Evolutionary conservation across 1,140 invertebrate species (phyloP).

Genomic region (Oryzaephilus surinamensis): DNA sequence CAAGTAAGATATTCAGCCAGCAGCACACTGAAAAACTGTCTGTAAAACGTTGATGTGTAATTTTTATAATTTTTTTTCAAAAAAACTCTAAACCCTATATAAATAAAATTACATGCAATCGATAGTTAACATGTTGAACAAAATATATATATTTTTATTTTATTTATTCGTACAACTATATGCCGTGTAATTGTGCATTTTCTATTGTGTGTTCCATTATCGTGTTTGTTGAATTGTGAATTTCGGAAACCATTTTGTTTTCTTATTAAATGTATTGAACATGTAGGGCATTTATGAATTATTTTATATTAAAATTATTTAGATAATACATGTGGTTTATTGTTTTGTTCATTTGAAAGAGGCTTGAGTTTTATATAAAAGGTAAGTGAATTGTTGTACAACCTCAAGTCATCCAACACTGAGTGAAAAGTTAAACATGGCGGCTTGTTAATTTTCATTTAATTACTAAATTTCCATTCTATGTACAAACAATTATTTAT

Average conservation of each 20-base stretch:
- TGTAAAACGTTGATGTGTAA: slow-evolving; percentile 9
- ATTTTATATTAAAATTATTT: neutral
- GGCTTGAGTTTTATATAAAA: neutral
- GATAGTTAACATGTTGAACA: slow-evolving; percentile 2
- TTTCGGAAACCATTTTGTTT: slow-evolving; percentile 35
- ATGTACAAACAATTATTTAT: neutral
- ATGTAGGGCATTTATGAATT: neutral
- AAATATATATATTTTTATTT: slow-evolving; percentile 6
- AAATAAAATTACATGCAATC: no score
- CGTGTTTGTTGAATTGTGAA: no score
- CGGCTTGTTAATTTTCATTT: neutral
- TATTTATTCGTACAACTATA: slow-evolving; percentile 18
- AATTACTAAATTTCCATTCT: neutral
- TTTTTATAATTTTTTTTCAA: slow-evolving; percentile 18
- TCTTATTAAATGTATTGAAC: slow-evolving; percentile 8
- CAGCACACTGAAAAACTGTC: slow-evolving; percentile 14
- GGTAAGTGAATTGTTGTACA: slow-evolving; percentile 12
- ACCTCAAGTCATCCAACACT: no score
- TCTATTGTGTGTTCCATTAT: no score
- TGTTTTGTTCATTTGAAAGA: neutral
- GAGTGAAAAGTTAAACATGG: slow-evolving; percentile 9
- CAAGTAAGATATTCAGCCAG: slow-evolving; percentile 15
- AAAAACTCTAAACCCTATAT: slow-evolving; percentile 2
- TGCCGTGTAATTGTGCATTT: no score
- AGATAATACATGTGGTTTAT: neutral